These are phyloP conservation scores for Hipposideros larvatus DNA, from an alignment of 2,797 vertebrate species.

Conservation along the genomic window DNA sequence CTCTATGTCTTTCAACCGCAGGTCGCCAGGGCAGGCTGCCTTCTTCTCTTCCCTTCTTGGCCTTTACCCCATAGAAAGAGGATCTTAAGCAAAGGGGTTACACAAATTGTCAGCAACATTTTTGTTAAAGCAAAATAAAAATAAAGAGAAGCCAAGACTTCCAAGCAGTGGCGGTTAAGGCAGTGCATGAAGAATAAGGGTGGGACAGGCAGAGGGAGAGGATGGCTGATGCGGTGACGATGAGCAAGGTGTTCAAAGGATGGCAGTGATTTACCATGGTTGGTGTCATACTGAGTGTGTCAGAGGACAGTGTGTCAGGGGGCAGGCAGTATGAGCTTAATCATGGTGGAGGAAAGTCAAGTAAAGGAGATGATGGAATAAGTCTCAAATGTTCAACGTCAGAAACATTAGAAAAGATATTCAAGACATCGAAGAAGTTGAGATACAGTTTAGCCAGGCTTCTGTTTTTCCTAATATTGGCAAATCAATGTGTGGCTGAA, in stretches of 20 bases:
- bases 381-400: background rate
- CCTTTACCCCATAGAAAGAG: background rate
- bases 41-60: background rate
- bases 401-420: background rate
- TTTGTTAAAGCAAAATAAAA: slow-evolving; percentile 16
- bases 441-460: background rate
- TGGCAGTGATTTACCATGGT: background rate
- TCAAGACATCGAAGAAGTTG: background rate
- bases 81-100: background rate
- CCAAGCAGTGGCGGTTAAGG: background rate
- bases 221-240: background rate
- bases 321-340: background rate
- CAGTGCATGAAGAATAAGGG: background rate
- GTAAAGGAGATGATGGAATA: background rate
- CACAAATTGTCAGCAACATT: background rate
- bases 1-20: background rate
- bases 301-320: background rate
- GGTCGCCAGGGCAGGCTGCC: background rate
- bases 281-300: background rate
- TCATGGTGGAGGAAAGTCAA: background rate
- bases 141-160: background rate
- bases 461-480: background rate
- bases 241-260: background rate
- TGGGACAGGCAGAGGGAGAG: background rate
- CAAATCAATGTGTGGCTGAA: background rate